Base-by-base conservation (phyloP, 2,797 vertebrate genomes). In the Valencia hispanica region DNA sequence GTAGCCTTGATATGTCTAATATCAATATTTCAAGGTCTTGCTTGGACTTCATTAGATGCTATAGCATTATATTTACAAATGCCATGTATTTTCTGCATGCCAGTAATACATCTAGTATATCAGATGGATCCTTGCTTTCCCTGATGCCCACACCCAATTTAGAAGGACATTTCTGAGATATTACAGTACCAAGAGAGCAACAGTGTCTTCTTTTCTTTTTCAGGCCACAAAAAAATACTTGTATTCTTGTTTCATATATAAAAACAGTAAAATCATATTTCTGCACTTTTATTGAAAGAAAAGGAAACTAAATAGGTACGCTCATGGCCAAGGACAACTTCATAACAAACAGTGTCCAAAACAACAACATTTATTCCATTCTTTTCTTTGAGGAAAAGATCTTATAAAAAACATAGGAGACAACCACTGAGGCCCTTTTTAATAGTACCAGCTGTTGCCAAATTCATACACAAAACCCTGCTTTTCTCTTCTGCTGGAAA, bases 181-280 rank as follows among this genome's bases (percentile, higher is more conserved):
- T 11, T 30, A 30, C 27, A 20, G 45, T 30, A 48, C 27, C 32
- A 45, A 48, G 15, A 48, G 27, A 66, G 9, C 34, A 25, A 25
- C 7, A 18, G 27, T 39, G 36, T 22, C 15, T 41, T 41, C 34
- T 53, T 39, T 66, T 25, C 68, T 57, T 78, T 80, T 81, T 75
- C 50, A 79, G 73, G 89, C 80, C 78, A 78, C 85, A 66, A 78
- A 84, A 76, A 80, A 89, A 82, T 87, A 68, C 57, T 82, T 83
- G 71, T 78, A 85, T 79, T 87, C 73, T 80, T 74, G 83, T 84
- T 68, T 82, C 83, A 9, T n/a, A 79, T 81, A 72, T 82, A 90
- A 72, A 87, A 86, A 73, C 79, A 81, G 82, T 78, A 85, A 82
- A 81, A 83, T 25, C 78, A 83, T 83, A 75, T 83, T 82, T 88